phyloP scores from a whole-genome alignment of 2,797 vertebrate genomes.

The Mormyrops attenuatus region DNA sequence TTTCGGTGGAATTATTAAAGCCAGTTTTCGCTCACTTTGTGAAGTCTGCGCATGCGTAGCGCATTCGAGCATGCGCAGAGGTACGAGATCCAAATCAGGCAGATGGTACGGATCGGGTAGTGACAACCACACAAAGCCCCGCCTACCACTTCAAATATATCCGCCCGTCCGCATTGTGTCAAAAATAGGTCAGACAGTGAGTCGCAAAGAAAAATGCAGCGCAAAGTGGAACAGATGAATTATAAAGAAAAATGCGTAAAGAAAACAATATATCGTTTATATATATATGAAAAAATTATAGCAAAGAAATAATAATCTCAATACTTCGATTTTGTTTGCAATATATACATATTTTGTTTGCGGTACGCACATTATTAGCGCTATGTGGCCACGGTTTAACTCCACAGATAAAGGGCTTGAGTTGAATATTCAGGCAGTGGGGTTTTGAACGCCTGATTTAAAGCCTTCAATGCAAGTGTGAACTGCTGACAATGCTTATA shows the following conservation, averaged over 20 bases:
- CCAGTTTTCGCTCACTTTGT: neutral
- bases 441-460: neutral
- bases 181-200: neutral
- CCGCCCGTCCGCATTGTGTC: neutral
- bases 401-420: no score
- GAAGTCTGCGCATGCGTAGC: neutral
- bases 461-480: neutral
- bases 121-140: neutral
- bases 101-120: neutral
- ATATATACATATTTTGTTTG: neutral
- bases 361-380: neutral
- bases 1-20: neutral
- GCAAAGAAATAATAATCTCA: neutral
- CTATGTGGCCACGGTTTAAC: neutral
- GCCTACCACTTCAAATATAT: neutral
- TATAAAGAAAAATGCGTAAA: neutral
- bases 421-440: neutral
- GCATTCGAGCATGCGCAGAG: neutral
- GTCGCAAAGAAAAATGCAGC: neutral
- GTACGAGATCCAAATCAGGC: neutral
- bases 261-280: neutral
- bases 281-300: neutral
- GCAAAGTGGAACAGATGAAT: neutral
- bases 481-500: neutral
- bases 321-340: neutral